These are phyloP conservation scores for Semibalanus balanoides DNA, from an alignment of 1,140 invertebrate species.

Conservation along the genomic window DNA sequence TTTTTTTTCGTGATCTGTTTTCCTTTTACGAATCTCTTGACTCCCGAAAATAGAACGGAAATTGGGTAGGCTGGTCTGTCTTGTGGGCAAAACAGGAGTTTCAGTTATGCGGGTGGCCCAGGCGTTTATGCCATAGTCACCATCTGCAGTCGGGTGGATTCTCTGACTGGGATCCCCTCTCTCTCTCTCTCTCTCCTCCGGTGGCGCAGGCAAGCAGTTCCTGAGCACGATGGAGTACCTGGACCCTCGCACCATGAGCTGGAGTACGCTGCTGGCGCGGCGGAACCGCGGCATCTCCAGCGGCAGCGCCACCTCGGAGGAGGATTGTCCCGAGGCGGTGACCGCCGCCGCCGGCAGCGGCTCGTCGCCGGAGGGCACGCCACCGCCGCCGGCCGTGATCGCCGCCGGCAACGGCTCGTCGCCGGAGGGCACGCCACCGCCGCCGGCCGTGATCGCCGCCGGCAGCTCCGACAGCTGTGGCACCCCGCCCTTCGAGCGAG, in stretches of 20 bases:
- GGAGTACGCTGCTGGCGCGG: slow-evolving; percentile 45
- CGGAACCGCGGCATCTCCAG: background rate
- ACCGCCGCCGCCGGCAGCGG: background rate
- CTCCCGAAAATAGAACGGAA: too few species aligned
- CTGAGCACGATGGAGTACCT: slow-evolving; percentile 67
- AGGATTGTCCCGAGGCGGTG: background rate
- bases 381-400: too few species aligned
- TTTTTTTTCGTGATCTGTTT: too few species aligned
- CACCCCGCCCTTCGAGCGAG: background rate
- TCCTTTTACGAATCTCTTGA: too few species aligned
- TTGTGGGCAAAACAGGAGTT: too few species aligned
- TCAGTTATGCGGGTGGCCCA: too few species aligned
- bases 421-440: background rate
- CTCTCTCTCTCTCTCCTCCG: slow-evolving; percentile 5
- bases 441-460: too few species aligned
- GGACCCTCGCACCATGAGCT: slow-evolving; percentile 50
- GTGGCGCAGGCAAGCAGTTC: slow-evolving; percentile 47
- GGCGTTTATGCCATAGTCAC: too few species aligned
- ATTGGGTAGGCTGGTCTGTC: too few species aligned
- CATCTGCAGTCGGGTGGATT: too few species aligned
- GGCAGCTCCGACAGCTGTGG: background rate
- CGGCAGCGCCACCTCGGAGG: background rate
- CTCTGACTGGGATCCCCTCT: too few species aligned
- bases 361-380: background rate
- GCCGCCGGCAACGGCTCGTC: too few species aligned